Evolutionary conservation across 2,113 vertebrate genomes (phyloP).

Genomic region (Aspidoscelis tigris): DNA sequence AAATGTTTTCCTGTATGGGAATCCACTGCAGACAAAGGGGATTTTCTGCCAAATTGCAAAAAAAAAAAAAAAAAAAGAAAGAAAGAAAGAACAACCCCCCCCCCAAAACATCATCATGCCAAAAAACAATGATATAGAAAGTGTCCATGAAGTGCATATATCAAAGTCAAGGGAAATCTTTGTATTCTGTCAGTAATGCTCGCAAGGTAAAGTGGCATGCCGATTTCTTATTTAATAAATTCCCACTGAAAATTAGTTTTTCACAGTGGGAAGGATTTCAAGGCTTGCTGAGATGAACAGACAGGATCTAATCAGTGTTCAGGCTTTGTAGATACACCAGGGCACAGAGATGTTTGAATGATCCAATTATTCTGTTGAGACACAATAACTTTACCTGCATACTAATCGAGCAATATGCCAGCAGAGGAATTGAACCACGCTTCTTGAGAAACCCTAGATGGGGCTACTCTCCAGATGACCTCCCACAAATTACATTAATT

Average conservation of each 20-base stretch:
- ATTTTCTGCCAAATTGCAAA: constrained; percentile 35
- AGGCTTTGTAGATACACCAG: constrained; percentile 85
- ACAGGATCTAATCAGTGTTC: constrained; percentile 85
- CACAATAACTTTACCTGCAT: constrained; percentile 80
- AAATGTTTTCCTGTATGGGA: constrained; percentile 28
- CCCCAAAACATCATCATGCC: background rate
- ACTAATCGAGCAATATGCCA: constrained; percentile 76
- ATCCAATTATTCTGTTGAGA: constrained; percentile 85
- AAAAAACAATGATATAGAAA: constrained; percentile 64
- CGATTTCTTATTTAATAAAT: constrained; percentile 89
- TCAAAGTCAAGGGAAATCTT: constrained; percentile 79
- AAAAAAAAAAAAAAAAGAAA: no score
- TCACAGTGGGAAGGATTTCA: constrained; percentile 87
- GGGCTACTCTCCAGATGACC: constrained; percentile 71
- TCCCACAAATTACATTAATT: constrained; percentile 80
- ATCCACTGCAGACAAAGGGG: constrained; percentile 32
- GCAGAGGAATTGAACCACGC: constrained; percentile 64
- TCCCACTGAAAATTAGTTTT: constrained; percentile 89
- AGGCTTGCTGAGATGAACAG: constrained; percentile 80
- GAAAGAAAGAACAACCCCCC: no score
- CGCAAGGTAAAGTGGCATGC: constrained; percentile 83
- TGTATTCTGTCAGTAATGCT: constrained; percentile 74
- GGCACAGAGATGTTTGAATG: constrained; percentile 80
- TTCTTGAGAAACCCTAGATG: constrained; percentile 74
- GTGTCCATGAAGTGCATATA: constrained; percentile 67